phyloP scores from a whole-genome alignment of 2,888 invertebrate genomes.

The Drosophila multiciliata region DNA sequence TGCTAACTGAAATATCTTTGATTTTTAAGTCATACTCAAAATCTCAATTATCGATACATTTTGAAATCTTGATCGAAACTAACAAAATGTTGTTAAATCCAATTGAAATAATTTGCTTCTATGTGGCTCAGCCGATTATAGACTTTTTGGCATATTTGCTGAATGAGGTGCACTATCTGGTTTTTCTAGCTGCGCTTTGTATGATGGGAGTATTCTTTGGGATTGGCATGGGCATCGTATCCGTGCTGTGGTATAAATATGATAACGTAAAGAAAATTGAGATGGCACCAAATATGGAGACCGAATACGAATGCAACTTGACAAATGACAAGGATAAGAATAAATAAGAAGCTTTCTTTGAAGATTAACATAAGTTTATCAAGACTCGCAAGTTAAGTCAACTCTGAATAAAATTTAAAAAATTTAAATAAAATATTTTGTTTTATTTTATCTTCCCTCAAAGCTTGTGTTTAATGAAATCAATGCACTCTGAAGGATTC shows the following conservation, averaged over 20 bases:
- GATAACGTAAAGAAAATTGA: neutral
- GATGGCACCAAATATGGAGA: accelerated
- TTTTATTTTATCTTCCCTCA: neutral
- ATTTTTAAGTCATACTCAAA: neutral
- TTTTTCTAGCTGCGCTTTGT: conserved; percentile 24
- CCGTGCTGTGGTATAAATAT: conserved; percentile 45
- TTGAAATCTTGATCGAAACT: neutral
- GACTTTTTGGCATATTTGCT: conserved; percentile 43
- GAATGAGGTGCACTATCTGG: conserved; percentile 41
- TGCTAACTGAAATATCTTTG: neutral
- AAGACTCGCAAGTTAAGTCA: neutral
- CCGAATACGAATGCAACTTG: neutral
- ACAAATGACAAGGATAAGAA: neutral
- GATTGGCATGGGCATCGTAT: conserved; percentile 34
- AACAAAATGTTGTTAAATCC: conserved; percentile 50
- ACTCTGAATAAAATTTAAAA: neutral
- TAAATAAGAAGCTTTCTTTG: neutral
- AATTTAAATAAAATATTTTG: neutral
- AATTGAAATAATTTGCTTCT: conserved; percentile 49
- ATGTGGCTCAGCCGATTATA: conserved; percentile 47
- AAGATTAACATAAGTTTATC: neutral
- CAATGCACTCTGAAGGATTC: conserved; percentile 3
- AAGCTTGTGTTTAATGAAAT: neutral
- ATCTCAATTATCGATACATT: neutral
- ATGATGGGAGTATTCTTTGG: conserved; percentile 46